Evolutionary conservation across 2,888 invertebrate species (phyloP), one percentile per base, ranked within the genome.

Genomic region (Sicus ferrugineus): DNA sequence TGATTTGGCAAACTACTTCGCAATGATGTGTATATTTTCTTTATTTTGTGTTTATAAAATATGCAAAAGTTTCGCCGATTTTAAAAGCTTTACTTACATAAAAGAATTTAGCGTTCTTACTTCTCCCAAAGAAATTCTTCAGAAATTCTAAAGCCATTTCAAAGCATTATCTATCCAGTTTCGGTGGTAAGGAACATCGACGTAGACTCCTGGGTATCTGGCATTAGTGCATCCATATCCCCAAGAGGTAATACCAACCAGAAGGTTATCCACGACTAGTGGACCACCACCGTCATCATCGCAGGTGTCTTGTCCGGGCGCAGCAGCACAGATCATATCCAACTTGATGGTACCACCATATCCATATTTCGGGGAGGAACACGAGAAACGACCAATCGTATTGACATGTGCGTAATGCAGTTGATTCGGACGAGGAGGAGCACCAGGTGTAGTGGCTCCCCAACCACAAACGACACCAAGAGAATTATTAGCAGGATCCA

Each of bases 391-490:
- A 71, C 78, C 85, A 1, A 88, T 83, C 42, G 75, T 75, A 0
- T 58, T 63, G 74, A 87, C 87, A 0, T 86, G 83, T 0, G 89
- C 83, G 14, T 82, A 56, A 0, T 86, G 87, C 63, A 82, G 85
- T 78, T 87, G 87, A 1, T 79, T 69, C 6, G 73, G 50, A 5
- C 66, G 58, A 2, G 79, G 75, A 1, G 72, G 75, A 0, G 74
- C 16, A 11, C 82, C 84, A 23, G 75, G 79, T 69, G 73, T 62
- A 75, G 11, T 50, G 1, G 73, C 70, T 48, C 78, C 79, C 78
- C 79, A 79, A 3, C 78, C 79, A 42, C 75, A 52, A 16, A 77
- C 75, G 0, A 23, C 26, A 64, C 76, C 78, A 11, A 52, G n/a
- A 28, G 74, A 70, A 48, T 73, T 75, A 70, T 72, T 48, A 30